phyloP scores from a whole-genome alignment of 2,797 vertebrate genomes.

The Lacerta viridis region DNA sequence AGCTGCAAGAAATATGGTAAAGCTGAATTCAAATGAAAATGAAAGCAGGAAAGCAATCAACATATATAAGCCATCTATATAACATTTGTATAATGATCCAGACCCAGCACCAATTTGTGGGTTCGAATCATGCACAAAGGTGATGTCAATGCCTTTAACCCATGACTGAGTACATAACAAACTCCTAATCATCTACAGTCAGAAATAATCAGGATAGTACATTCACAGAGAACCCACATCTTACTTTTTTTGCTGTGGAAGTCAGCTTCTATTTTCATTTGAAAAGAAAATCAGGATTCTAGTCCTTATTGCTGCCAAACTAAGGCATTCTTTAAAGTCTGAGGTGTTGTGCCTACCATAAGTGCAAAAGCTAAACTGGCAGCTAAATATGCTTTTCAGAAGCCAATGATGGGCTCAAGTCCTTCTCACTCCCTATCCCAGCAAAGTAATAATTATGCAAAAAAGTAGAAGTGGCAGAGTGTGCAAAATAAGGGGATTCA shows the following conservation, averaged over 20 bases:
- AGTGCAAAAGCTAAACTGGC: neutral
- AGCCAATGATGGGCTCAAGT: neutral
- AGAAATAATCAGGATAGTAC: neutral
- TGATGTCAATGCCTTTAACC: neutral
- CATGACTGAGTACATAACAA: neutral
- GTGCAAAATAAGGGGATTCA: neutral
- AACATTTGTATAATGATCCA: neutral
- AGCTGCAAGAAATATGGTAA: constrained; percentile 81
- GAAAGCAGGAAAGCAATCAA: constrained; percentile 17
- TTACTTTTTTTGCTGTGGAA: neutral
- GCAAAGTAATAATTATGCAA: neutral
- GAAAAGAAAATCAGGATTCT: neutral
- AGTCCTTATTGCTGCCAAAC: neutral
- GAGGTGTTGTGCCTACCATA: too few relatives aligned
- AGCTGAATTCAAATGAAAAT: neutral
- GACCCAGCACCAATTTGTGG: neutral
- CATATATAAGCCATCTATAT: neutral
- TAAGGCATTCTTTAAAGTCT: neutral
- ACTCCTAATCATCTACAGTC: neutral
- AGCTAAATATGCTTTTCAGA: neutral
- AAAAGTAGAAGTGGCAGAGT: neutral
- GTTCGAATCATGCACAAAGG: neutral
- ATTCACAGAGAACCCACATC: neutral
- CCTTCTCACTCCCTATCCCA: neutral
- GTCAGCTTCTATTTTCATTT: neutral